Conservation (phyloP, 2,113 vertebrate species). For the Oncorhynchus masou region DNA sequence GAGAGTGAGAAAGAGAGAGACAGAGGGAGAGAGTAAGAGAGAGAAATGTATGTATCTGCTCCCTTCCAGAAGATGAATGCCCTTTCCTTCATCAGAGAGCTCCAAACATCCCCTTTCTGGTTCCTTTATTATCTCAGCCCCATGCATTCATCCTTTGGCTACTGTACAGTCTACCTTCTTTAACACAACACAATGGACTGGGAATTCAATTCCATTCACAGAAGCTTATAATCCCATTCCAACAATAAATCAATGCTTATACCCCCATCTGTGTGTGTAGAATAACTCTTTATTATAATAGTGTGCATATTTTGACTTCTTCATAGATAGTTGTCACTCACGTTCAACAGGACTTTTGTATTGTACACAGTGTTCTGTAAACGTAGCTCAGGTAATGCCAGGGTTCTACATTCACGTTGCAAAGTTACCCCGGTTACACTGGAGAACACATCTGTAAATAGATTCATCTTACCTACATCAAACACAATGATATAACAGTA, state of each 20-base stretch:
- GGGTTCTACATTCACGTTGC: constrained; percentile 56
- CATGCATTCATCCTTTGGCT: background rate
- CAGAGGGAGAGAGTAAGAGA: too few relatives aligned
- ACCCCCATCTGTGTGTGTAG: constrained; percentile 52
- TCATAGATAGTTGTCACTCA: constrained; percentile 73
- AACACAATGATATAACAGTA: constrained; percentile 75
- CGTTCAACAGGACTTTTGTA: constrained; percentile 71
- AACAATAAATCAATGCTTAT: constrained; percentile 16
- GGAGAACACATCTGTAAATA: constrained; percentile 64
- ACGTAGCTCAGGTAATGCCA: constrained; percentile 68
- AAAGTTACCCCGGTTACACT: constrained; percentile 61
- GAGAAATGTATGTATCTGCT: background rate
- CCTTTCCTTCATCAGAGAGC: background rate
- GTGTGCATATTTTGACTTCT: constrained; percentile 70
- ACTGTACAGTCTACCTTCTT: background rate
- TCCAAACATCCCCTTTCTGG: background rate
- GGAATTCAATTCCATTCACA: background rate
- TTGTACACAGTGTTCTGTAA: constrained; percentile 72
- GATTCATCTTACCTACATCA: constrained; percentile 68
- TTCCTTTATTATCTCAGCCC: background rate
- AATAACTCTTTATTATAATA: constrained; percentile 76
- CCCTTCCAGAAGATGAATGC: background rate
- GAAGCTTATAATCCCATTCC: background rate
- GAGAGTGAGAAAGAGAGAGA: too few relatives aligned
- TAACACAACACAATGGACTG: background rate